Percentiles rank a stretch among this genome's conserved stretches.
phyloP scores from a whole-genome alignment of 2,113 vertebrate species.

The Phoxinus phoxinus region DNA sequence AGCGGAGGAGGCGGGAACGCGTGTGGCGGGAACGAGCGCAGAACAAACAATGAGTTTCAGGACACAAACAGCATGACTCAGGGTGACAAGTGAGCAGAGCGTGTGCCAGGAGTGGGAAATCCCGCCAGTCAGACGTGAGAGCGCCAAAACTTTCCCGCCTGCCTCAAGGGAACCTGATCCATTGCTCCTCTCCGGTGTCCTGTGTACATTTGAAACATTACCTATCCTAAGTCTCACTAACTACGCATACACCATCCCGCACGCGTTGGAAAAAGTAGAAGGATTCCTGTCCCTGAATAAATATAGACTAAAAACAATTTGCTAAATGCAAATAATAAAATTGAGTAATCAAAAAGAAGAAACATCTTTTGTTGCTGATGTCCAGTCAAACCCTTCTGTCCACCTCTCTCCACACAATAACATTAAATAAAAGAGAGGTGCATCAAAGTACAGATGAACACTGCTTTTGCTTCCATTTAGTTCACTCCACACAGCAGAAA shows the following conservation, averaged over 20 bases:
- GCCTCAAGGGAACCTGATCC: conserved; percentile 53
- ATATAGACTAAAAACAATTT: too few relatives aligned
- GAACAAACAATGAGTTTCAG: conserved; percentile 1
- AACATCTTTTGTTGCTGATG: not conserved
- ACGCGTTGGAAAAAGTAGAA: not conserved
- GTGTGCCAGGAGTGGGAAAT: conserved; percentile 53
- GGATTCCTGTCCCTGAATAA: not conserved
- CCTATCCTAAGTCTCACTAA: conserved; percentile 60
- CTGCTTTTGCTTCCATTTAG: not conserved
- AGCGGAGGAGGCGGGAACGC: conserved; percentile 17
- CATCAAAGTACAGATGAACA: not conserved
- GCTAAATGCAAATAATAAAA: too few relatives aligned
- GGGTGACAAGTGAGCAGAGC: conserved; percentile 37
- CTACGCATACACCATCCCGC: conserved; percentile 22
- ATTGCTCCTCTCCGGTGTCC: conserved; percentile 44
- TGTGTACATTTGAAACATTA: conserved; percentile 72
- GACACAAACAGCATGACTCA: conserved; percentile 61
- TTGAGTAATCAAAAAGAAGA: not conserved
- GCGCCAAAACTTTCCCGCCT: conserved; percentile 61
- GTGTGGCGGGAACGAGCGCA: conserved; percentile 8
- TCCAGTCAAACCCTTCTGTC: not conserved
- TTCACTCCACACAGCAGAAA: conserved; percentile 7
- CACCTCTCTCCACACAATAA: not conserved
- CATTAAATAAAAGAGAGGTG: not conserved
- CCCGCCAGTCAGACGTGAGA: conserved; percentile 64